These are phyloP conservation scores for Liparis tanakae DNA, from an alignment of 2,797 vertebrate genomes.

Conservation along the genomic window DNA sequence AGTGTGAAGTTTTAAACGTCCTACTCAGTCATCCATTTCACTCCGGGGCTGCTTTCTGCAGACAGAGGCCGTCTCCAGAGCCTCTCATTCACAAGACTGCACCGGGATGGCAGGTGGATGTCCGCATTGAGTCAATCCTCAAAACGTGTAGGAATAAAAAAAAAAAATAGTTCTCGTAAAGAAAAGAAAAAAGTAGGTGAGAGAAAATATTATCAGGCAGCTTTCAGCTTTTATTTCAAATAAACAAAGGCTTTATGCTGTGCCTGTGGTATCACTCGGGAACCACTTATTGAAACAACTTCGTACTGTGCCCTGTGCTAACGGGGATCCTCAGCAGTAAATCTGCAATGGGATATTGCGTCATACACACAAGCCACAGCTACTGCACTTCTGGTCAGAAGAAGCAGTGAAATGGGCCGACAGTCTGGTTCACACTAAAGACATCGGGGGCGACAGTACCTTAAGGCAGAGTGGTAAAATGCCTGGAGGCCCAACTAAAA, in stretches of 20 bases:
- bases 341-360: not conserved
- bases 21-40: not conserved
- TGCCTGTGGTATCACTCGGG: not conserved
- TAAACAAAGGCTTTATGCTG: not conserved
- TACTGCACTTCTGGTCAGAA: no score
- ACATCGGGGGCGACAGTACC: not conserved
- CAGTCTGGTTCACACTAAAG: no score
- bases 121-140: not conserved
- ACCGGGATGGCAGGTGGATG: not conserved
- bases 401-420: no score
- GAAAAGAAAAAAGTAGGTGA: not conserved
- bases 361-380: no score
- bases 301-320: not conserved
- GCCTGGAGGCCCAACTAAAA: not conserved
- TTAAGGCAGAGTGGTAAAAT: not conserved
- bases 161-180: not conserved
- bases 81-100: not conserved
- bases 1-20: slow-evolving; percentile 15
- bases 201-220: not conserved
- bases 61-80: not conserved
- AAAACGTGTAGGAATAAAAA: not conserved
- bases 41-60: not conserved
- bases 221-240: not conserved
- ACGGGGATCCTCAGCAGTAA: not conserved
- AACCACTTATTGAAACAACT: not conserved